Conservation (phyloP, 2,797 vertebrate species). For the Lateolabrax maculatus region DNA sequence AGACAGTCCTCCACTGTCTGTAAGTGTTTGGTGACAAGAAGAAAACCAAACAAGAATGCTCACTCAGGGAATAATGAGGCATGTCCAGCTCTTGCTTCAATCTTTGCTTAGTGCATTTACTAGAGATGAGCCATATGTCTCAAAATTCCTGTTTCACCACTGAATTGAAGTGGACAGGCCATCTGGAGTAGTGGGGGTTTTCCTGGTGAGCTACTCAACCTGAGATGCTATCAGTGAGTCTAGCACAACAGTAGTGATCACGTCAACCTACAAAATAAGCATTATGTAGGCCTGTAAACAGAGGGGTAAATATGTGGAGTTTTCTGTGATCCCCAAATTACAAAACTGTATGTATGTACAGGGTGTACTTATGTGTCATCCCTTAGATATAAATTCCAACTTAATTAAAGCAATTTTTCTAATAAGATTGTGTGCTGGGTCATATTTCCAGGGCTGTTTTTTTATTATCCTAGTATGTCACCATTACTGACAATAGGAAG, state of each 20-base stretch:
- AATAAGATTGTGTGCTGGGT: background rate
- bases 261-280: background rate
- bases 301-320: background rate
- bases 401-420: too few species aligned
- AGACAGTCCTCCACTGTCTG: slow-evolving; percentile 64
- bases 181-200: slow-evolving; percentile 62
- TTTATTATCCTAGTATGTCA: background rate
- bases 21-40: slow-evolving; percentile 62
- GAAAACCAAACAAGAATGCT: slow-evolving; percentile 70
- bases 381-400: too few species aligned
- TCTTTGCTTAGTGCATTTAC: slow-evolving; percentile 66
- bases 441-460: background rate
- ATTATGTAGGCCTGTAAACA: background rate
- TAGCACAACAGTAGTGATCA: slow-evolving; percentile 13
- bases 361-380: background rate
- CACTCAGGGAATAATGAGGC: slow-evolving; percentile 62
- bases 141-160: slow-evolving; percentile 54
- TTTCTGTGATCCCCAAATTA: background rate
- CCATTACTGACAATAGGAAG: slow-evolving; percentile 7
- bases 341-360: background rate
- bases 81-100: slow-evolving; percentile 43
- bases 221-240: slow-evolving; percentile 21
- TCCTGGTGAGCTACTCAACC: slow-evolving; percentile 30
- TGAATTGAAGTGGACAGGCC: slow-evolving; percentile 37
- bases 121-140: slow-evolving; percentile 73